Percentiles rank a stretch among this genome's conserved stretches.
Evolutionary conservation across 2,888 invertebrate species (phyloP).

Genomic region (Drosophila paramelanica): DNA sequence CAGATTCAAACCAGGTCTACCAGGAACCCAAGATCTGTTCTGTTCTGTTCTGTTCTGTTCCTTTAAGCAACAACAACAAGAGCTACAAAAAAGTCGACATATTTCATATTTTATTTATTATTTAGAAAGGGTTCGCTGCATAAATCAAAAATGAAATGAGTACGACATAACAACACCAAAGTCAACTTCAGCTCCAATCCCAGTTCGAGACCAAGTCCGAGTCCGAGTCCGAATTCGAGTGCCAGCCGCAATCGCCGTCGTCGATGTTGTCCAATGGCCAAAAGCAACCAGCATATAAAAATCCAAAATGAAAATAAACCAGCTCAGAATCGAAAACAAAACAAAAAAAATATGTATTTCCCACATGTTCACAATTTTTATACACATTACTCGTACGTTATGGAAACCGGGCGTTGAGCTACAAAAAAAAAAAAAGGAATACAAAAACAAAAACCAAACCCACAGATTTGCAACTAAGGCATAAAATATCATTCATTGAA

Average conservation of each 20-base stretch:
- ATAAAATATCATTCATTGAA: slow-evolving; percentile 78
- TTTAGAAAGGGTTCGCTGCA: slow-evolving; percentile 79
- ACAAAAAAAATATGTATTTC: slow-evolving; percentile 51
- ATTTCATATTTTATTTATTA: slow-evolving; percentile 83
- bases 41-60: slow-evolving; percentile 34
- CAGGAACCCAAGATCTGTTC: slow-evolving; percentile 36
- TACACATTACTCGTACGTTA: slow-evolving; percentile 67
- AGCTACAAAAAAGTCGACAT: slow-evolving; percentile 64
- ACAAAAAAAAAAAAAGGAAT: slow-evolving; percentile 15
- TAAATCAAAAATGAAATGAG: slow-evolving; percentile 82
- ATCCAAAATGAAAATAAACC: slow-evolving; percentile 55
- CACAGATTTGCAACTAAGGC: slow-evolving; percentile 74
- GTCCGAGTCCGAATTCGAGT: slow-evolving; percentile 13
- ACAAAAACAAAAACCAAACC: slow-evolving; percentile 43
- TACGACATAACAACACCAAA: slow-evolving; percentile 78
- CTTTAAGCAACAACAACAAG: slow-evolving; percentile 23
- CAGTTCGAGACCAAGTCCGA: slow-evolving; percentile 23
- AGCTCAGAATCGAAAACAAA: slow-evolving; percentile 52
- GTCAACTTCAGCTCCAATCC: slow-evolving; percentile 35
- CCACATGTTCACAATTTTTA: slow-evolving; percentile 82
- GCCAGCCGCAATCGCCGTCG: slow-evolving; percentile 15
- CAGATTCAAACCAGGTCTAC: slow-evolving; percentile 46
- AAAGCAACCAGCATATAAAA: slow-evolving; percentile 68
- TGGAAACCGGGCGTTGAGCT: slow-evolving; percentile 52
- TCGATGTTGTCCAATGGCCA: slow-evolving; percentile 67